These are phyloP conservation scores for Spinus olivaceus DNA, from an alignment of 2,797 vertebrate species.

Conservation along the genomic window DNA sequence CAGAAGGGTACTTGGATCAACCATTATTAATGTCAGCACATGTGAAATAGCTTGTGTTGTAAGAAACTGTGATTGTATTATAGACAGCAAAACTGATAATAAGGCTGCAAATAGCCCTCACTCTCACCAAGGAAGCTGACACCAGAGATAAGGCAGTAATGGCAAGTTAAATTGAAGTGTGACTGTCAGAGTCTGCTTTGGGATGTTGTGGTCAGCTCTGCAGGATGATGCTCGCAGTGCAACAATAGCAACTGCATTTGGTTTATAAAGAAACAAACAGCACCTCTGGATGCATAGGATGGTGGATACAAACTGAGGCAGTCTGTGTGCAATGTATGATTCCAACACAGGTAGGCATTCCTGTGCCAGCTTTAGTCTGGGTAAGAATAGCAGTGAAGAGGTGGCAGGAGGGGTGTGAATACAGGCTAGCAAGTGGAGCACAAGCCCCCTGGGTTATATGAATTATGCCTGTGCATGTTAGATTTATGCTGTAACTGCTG, in stretches of 20 bases:
- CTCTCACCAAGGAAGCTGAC: background rate
- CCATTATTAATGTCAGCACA: background rate
- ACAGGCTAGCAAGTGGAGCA: background rate
- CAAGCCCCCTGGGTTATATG: background rate
- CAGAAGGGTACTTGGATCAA: background rate
- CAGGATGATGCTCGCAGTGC: background rate
- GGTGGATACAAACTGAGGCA: background rate
- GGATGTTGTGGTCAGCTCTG: background rate
- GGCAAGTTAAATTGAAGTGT: background rate
- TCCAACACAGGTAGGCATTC: background rate
- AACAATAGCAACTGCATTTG: background rate
- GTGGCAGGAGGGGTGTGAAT: constrained; percentile 7
- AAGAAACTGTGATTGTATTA: background rate
- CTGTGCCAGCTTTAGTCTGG: background rate
- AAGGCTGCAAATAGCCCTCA: background rate
- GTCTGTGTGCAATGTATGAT: background rate
- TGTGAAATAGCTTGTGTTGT: background rate
- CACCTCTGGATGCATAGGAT: background rate
- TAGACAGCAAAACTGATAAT: background rate
- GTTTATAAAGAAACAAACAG: background rate
- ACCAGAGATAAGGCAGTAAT: background rate
- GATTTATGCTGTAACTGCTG: background rate
- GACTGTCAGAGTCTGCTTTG: background rate
- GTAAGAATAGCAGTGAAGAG: constrained; percentile 35
- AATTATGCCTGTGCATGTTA: background rate